Evolutionary conservation across 2,113 vertebrate genomes (phyloP).

Genomic region (Numenius arquata): DNA sequence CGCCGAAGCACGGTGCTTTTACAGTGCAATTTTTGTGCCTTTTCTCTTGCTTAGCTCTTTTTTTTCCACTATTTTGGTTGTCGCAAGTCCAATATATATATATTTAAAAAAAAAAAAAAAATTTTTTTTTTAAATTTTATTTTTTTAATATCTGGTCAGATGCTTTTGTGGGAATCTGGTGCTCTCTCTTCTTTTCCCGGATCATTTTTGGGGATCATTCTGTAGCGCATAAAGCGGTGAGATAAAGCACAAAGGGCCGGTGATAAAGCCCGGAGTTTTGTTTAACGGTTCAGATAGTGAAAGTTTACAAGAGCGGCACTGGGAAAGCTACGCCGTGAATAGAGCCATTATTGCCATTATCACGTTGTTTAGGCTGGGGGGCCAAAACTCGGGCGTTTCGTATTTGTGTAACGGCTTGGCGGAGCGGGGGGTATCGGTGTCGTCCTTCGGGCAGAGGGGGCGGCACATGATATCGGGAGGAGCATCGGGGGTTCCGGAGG

Average conservation of each 20-base stretch:
- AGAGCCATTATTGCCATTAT: neutral
- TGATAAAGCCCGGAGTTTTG: neutral
- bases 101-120: no score
- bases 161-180: neutral
- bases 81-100: neutral
- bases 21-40: neutral
- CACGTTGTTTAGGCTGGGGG: neutral
- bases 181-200: neutral
- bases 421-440: neutral
- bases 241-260: conserved; percentile 15
- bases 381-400: neutral
- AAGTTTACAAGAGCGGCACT: conserved; percentile 40
- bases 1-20: neutral
- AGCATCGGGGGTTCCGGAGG: no score
- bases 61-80: neutral
- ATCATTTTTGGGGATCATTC: neutral
- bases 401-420: neutral
- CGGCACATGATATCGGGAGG: neutral
- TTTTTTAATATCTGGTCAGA: neutral
- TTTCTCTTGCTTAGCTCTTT: neutral
- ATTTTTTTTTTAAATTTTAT: neutral
- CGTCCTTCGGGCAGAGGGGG: neutral
- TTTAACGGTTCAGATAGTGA: conserved; percentile 23
- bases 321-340: neutral
- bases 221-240: neutral